Percentiles rank a stretch among this genome's conserved stretches.
Evolutionary conservation across 2,888 invertebrate genomes (phyloP).

Genomic region (Nomada ruficornis): DNA sequence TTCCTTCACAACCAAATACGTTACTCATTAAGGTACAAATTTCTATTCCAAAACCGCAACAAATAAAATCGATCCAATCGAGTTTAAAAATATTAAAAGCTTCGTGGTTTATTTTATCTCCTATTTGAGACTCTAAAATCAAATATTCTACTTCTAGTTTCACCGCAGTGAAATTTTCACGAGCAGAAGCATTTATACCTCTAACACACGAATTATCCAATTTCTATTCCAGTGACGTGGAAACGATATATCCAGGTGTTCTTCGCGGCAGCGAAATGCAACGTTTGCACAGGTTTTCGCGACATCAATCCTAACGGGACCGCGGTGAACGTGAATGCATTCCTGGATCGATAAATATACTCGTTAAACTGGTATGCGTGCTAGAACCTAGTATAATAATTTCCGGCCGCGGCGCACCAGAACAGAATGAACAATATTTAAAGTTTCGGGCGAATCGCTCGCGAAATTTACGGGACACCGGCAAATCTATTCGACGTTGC

Average conservation of each 20-base stretch:
- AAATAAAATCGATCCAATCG: too few relatives aligned
- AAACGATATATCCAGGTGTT: background rate
- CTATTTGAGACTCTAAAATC: too few relatives aligned
- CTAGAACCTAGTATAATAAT: conserved; percentile 36
- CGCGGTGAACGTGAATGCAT: conserved; percentile 25
- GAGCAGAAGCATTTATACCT: background rate
- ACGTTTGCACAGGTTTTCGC: background rate
- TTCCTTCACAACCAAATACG: too few relatives aligned
- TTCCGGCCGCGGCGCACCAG: conserved; percentile 23
- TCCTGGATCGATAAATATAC: conserved; percentile 38
- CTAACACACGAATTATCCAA: background rate
- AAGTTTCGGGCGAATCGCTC: conserved; percentile 16
- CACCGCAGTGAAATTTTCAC: too few relatives aligned
- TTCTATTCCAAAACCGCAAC: too few relatives aligned
- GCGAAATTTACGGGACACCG: conserved; percentile 1
- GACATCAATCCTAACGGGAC: conserved; percentile 29
- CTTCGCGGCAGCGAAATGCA: background rate
- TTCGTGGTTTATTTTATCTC: too few relatives aligned
- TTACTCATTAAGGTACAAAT: too few relatives aligned
- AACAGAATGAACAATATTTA: conserved; percentile 25
- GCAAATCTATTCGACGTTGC: conserved; percentile 5
- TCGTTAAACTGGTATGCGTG: conserved; percentile 39
- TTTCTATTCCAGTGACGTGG: background rate
- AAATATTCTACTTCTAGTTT: too few relatives aligned
- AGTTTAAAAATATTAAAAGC: too few relatives aligned